Conservation (phyloP, 2,113 vertebrate genomes). For the Rhynchopsitta pachyrhyncha region DNA sequence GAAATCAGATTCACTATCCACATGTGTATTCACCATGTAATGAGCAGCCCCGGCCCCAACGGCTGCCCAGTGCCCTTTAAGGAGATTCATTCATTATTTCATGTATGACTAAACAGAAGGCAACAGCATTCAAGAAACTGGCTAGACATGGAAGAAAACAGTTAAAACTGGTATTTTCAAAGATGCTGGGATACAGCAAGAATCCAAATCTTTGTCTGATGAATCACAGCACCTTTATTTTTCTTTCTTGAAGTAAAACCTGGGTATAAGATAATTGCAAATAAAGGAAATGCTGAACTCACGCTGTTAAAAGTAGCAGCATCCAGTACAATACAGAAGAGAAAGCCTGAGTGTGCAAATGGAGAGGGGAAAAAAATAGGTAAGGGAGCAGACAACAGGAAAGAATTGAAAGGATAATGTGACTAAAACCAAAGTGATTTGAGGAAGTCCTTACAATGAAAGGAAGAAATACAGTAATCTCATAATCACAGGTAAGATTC, state of each 20-base stretch:
- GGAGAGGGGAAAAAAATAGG: neutral
- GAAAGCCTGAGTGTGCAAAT: neutral
- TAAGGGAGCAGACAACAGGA: neutral
- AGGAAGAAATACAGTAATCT: constrained; percentile 3
- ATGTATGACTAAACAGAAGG: neutral
- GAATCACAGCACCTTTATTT: neutral
- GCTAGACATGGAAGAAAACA: neutral
- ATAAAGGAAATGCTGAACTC: neutral
- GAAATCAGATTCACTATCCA: neutral
- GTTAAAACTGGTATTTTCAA: neutral
- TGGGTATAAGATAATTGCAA: neutral
- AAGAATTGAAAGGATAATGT: constrained; percentile 16
- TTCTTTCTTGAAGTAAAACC: neutral
- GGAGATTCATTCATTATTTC: neutral
- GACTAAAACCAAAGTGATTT: neutral
- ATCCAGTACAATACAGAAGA: neutral
- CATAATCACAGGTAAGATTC: neutral
- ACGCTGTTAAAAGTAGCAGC: neutral
- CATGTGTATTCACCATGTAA: neutral
- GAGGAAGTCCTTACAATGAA: constrained; percentile 7
- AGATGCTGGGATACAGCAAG: neutral
- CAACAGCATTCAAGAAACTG: neutral
- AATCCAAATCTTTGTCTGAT: neutral
- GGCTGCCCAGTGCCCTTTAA: neutral
- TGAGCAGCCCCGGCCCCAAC: neutral